Evolutionary conservation across 2,113 vertebrate species (phyloP).

Genomic region (Clarias macrocephalus): DNA sequence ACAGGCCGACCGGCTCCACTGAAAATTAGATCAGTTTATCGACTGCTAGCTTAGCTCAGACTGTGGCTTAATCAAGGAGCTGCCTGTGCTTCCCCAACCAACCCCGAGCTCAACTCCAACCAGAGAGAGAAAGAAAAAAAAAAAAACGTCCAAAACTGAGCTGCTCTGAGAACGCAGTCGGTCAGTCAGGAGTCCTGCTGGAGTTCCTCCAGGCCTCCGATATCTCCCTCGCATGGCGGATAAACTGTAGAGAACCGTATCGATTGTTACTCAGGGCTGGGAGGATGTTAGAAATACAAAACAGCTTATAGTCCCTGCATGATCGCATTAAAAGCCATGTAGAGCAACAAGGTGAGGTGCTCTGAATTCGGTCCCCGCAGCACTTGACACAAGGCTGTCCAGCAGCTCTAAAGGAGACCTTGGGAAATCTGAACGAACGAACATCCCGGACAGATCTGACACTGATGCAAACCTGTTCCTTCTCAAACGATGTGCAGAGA

Average conservation of each 20-base stretch:
- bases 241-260: not conserved
- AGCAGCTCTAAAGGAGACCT: not conserved
- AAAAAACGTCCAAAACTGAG: constrained; percentile 25
- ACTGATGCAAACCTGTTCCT: not conserved
- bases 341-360: not conserved
- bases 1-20: constrained; percentile 38
- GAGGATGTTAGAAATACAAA: not conserved
- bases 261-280: constrained; percentile 3
- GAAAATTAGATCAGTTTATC: constrained; percentile 57
- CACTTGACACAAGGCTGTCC: not conserved
- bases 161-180: not conserved
- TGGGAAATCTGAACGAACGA: not conserved
- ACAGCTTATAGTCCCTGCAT: not conserved
- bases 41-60: constrained; percentile 36
- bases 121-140: not conserved
- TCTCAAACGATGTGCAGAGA: not conserved
- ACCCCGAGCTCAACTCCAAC: constrained; percentile 24
- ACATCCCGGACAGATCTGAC: not conserved
- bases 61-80: constrained; percentile 32
- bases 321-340: not conserved
- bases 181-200: not conserved
- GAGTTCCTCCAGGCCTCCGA: not conserved
- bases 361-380: not conserved
- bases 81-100: constrained; percentile 4
- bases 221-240: not conserved